Evolutionary conservation across 1,140 invertebrate species (phyloP), one percentile per base, ranked within the genome.

Genomic region (Drosophila murphyi): DNA sequence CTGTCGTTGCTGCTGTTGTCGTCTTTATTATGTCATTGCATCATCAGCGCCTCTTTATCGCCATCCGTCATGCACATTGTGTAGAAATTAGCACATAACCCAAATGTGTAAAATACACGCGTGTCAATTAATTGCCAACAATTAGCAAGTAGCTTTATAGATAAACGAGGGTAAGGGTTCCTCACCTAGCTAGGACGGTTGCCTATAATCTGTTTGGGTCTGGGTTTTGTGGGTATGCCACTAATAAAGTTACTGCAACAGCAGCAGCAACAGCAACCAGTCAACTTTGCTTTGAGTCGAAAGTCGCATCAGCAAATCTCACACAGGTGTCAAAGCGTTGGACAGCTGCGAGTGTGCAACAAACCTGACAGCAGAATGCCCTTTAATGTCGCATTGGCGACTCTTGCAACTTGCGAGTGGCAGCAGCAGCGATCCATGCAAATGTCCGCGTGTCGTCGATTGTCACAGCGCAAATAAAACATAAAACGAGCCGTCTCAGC

Each of bases 21-120:
- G 82, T 68, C 81, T 80, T 88, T 90, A 90, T 89, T 90, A 90
- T 90, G 85, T 89, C 80, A 89, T 89, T 88, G 83, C 83, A 80
- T 89, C 83, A 88, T 76, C 76, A 57, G 65, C 59, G 63, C 75
- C 52, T 82, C 72, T 87, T 87, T 87, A 87, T 88, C 82, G 83
- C 85, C 83, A 88, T 88, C 73, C 83, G 85, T 88, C 83, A 88
- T 88, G 83, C 83, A 88, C 80, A 88, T 88, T 88, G 85, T 89
- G 85, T 88, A 80, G 77, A 83, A 88, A 88, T 88, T 89, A 88
- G 83, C 85, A 88, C 83, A 88, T 88, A 88, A 70, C 83, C 83
- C 77, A 78, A 88, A 88, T 88, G 80, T 89, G 80, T 89, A 83
- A 89, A 80, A 89, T 88, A 85, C 68, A 86, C 56, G 69, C 67